Conservation (phyloP, 2,888 invertebrate species). For the Caenorhabditis imperialis region DNA sequence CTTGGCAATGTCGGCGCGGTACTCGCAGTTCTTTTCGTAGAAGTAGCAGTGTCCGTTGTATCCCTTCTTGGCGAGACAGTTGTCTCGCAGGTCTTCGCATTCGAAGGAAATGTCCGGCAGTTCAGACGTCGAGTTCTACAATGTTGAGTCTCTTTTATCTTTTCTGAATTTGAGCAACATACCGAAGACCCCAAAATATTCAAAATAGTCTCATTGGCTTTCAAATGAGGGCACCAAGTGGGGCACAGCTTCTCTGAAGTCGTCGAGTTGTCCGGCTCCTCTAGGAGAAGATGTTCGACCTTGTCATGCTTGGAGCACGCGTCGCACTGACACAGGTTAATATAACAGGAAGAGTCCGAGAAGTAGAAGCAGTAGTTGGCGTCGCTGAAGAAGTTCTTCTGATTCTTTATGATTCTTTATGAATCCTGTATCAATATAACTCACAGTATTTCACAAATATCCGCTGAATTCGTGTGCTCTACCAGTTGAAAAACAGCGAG, state of each 20-base stretch:
- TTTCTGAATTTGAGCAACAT: neutral
- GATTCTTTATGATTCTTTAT: too few species aligned
- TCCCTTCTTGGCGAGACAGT: constrained; percentile 39
- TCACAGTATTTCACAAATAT: constrained; percentile 46
- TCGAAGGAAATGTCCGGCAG: constrained; percentile 42
- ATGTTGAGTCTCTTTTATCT: neutral
- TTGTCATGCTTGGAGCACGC: constrained; percentile 33
- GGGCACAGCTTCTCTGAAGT: constrained; percentile 30
- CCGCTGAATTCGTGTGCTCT: too few species aligned
- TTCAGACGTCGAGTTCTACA: constrained; percentile 18
- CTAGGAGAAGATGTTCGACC: constrained; percentile 7
- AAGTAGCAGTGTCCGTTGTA: constrained; percentile 60
- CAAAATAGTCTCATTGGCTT: constrained; percentile 35
- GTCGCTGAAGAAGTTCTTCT: constrained; percentile 49
- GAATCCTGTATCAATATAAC: too few species aligned
- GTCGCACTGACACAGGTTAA: constrained; percentile 54
- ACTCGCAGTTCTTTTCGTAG: constrained; percentile 46
- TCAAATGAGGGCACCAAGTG: constrained; percentile 44
- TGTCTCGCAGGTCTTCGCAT: constrained; percentile 40
- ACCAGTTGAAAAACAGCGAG: constrained; percentile 1
- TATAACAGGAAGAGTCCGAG: constrained; percentile 55
- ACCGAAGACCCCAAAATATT: constrained; percentile 27
- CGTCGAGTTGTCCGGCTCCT: constrained; percentile 12
- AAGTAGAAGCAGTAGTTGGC: constrained; percentile 62
- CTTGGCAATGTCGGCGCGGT: constrained; percentile 12